Conservation (phyloP, 2,797 vertebrate genomes). For the Emydoidea blandingii region DNA sequence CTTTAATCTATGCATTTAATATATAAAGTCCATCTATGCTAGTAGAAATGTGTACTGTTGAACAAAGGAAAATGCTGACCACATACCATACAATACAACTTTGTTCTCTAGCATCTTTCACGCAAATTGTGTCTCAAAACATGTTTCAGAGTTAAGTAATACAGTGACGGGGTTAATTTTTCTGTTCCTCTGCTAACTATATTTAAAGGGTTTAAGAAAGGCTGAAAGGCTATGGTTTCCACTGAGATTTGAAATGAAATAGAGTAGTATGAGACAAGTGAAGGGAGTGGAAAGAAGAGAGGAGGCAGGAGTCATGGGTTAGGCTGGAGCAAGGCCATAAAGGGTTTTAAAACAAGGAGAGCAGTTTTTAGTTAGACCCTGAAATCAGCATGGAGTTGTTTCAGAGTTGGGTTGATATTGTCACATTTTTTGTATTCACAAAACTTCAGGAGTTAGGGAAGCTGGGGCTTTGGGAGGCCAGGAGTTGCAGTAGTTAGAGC, state of each 20-base stretch:
- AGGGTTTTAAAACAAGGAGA: not conserved
- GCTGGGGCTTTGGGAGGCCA: not conserved
- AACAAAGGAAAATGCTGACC: not conserved
- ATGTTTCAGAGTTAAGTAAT: not conserved
- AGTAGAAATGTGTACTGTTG: not conserved
- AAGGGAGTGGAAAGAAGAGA: not conserved
- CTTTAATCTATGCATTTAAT: not conserved
- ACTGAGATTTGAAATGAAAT: not conserved
- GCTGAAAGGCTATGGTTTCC: not conserved
- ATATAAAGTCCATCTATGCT: not conserved
- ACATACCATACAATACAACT: rapidly evolving
- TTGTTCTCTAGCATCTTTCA: not conserved
- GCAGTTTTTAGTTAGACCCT: not conserved
- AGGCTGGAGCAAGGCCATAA: not conserved
- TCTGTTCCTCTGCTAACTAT: not conserved
- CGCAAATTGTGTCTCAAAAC: not conserved
- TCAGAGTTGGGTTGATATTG: not conserved
- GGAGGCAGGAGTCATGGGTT: not conserved
- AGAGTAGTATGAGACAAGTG: not conserved
- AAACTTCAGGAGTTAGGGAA: not conserved
- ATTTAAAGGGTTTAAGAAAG: not conserved
- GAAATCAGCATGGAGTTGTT: not conserved
- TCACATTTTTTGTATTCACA: not conserved
- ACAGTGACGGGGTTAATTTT: not conserved
- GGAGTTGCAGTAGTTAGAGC: not conserved